Conservation (phyloP, 2,888 invertebrate species). For the Atrina japonica region DNA sequence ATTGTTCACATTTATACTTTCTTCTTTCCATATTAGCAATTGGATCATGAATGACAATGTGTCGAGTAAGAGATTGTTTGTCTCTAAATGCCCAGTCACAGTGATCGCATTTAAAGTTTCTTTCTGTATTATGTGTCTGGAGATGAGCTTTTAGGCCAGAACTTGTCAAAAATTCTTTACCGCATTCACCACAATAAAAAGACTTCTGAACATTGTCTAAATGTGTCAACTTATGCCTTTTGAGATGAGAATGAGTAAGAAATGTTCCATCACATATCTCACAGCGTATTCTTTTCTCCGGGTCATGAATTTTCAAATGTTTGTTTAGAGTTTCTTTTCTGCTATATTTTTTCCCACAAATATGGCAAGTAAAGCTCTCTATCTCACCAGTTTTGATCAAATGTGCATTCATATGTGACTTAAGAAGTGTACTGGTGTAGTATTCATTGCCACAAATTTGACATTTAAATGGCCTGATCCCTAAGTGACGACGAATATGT, state of each 20-base stretch:
- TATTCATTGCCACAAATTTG: conserved; percentile 25
- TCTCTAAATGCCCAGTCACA: conserved; percentile 24
- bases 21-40: conserved; percentile 8
- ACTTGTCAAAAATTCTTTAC: conserved; percentile 17
- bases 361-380: conserved; percentile 13
- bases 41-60: conserved; percentile 12
- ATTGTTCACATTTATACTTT: conserved; percentile 7
- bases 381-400: conserved; percentile 12
- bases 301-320: conserved; percentile 33
- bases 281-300: conserved; percentile 26
- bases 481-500: conserved; percentile 29
- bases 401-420: conserved; percentile 28
- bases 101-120: conserved; percentile 15
- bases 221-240: conserved; percentile 21
- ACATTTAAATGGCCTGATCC: conserved; percentile 31
- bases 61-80: conserved; percentile 8
- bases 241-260: conserved; percentile 29
- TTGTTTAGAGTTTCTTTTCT: conserved; percentile 35
- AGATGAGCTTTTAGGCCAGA: conserved; percentile 27
- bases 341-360: conserved; percentile 22
- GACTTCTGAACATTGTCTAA: conserved; percentile 4
- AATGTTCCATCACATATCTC: conserved; percentile 17
- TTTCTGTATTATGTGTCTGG: conserved; percentile 5
- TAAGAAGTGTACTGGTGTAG: conserved; percentile 24
- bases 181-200: conserved; percentile 28